These are phyloP conservation scores for Buathra laborator DNA, from an alignment of 2,888 invertebrate species.

Conservation along the genomic window DNA sequence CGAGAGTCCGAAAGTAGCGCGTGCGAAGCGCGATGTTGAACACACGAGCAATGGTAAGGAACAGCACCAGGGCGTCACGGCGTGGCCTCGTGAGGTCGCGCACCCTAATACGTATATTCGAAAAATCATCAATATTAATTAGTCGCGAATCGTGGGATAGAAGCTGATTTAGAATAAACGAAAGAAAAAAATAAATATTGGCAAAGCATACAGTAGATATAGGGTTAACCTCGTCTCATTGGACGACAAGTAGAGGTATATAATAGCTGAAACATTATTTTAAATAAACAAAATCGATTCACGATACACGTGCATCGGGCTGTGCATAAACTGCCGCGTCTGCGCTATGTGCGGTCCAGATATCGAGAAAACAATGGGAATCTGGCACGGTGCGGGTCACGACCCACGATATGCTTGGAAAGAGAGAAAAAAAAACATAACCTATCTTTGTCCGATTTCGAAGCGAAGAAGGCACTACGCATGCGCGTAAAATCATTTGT, in stretches of 20 bases:
- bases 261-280: slow-evolving; percentile 10
- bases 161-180: slow-evolving; percentile 13
- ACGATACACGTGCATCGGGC: slow-evolving; percentile 12
- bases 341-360: slow-evolving; percentile 67
- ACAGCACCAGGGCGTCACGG: neutral
- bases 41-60: neutral
- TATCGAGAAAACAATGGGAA: slow-evolving; percentile 68
- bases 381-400: slow-evolving; percentile 68
- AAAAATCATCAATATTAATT: slow-evolving; percentile 66
- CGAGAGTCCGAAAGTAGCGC: slow-evolving; percentile 61
- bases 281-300: slow-evolving; percentile 16
- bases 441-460: slow-evolving; percentile 44
- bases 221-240: neutral
- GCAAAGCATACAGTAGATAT: neutral
- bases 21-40: slow-evolving; percentile 57
- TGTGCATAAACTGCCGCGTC: slow-evolving; percentile 19
- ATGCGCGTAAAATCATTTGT: slow-evolving; percentile 44
- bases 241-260: neutral
- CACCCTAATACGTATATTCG: neutral
- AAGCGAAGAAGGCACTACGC: slow-evolving; percentile 32
- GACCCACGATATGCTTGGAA: slow-evolving; percentile 45
- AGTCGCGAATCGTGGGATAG: slow-evolving; percentile 61
- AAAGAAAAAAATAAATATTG: neutral
- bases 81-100: slow-evolving; percentile 17
- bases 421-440: slow-evolving; percentile 35